A percentile compares a stretch with the other conserved stretches of the same genome.
Conservation (phyloP, 1,140 invertebrate genomes). For the Drosophila murphyi region DNA sequence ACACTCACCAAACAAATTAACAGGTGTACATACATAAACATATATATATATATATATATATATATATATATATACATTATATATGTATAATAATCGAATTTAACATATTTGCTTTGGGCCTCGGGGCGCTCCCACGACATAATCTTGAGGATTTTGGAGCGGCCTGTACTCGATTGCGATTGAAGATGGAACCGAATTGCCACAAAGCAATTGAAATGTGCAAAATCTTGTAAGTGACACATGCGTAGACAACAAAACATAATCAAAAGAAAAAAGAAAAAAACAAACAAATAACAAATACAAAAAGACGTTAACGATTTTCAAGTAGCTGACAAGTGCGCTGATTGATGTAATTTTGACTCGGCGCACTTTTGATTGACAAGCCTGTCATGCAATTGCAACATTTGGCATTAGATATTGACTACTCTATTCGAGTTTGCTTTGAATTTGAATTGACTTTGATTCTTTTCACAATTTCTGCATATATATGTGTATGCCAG, state of each 20-base stretch:
- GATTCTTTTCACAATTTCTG: too few relatives aligned
- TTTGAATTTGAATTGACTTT: too few relatives aligned
- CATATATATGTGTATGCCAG: constrained; percentile 44
- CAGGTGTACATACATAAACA: constrained; percentile 1
- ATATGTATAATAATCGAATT: too few relatives aligned
- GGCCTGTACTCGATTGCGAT: constrained; percentile 48
- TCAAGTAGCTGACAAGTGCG: constrained; percentile 32
- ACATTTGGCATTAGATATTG: constrained; percentile 59
- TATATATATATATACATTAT: too few relatives aligned
- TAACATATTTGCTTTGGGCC: constrained; percentile 44
- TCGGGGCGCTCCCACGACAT: constrained; percentile 68
- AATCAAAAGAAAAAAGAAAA: constrained; percentile 30
- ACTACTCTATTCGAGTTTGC: constrained; percentile 43
- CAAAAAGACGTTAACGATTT: constrained; percentile 29
- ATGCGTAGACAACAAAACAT: background rate
- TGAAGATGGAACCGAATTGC: constrained; percentile 56
- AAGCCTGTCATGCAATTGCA: constrained; percentile 43
- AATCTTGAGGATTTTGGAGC: constrained; percentile 47
- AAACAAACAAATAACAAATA: background rate
- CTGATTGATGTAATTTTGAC: constrained; percentile 68
- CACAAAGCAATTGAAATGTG: constrained; percentile 27
- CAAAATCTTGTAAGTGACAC: constrained; percentile 6
- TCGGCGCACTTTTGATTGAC: constrained; percentile 42
- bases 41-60: too few relatives aligned
- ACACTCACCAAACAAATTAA: constrained; percentile 13